These are phyloP conservation scores for Atrichornis clamosus DNA, from an alignment of 2,113 vertebrate species.

Conservation along the genomic window DNA sequence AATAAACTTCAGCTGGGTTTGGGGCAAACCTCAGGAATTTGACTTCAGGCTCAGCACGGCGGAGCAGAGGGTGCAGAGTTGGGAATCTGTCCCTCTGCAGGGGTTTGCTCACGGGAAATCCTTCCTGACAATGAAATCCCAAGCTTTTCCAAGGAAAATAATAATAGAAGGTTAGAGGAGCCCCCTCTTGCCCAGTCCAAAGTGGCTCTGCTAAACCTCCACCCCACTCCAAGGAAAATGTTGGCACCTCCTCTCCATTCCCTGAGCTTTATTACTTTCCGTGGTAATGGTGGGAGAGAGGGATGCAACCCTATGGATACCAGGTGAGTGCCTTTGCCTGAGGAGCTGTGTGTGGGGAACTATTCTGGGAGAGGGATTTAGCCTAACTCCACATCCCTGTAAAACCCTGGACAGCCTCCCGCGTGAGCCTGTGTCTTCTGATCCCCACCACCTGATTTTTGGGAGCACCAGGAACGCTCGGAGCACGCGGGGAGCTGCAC, in stretches of 20 bases:
- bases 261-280: not conserved
- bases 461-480: not conserved
- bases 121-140: not conserved
- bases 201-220: not conserved
- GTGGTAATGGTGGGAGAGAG: not conserved
- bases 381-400: not conserved
- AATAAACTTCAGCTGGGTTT: constrained; percentile 41
- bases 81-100: not conserved
- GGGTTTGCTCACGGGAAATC: not conserved
- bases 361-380: not conserved
- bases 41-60: not conserved
- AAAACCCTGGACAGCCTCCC: not conserved
- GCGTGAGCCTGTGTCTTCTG: not conserved
- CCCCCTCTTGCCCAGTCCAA: not conserved
- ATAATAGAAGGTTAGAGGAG: not conserved
- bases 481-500: not conserved
- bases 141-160: not conserved
- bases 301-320: fast-evolving
- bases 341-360: not conserved
- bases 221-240: not conserved
- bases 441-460: not conserved
- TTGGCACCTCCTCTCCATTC: not conserved
- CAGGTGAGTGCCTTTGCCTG: not conserved
- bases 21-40: constrained; percentile 64
- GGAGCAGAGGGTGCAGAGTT: not conserved